phyloP scores from a whole-genome alignment of 1,140 invertebrate species.

The Notospermus geniculatus region DNA sequence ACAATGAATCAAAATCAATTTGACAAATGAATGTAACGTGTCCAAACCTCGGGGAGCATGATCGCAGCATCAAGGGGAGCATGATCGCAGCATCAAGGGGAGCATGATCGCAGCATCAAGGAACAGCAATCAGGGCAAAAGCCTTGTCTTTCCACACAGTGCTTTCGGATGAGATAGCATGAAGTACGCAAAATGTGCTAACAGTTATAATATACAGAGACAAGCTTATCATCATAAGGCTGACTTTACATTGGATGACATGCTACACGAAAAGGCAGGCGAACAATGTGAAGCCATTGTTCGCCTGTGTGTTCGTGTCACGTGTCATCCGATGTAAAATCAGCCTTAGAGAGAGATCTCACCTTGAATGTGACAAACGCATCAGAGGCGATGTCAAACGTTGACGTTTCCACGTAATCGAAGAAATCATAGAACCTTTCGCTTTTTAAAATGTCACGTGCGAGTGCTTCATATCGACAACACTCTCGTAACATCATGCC shows the following conservation, averaged over 20 bases:
- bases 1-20: slow-evolving; percentile 24
- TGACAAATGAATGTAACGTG: too few species aligned
- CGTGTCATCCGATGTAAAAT: too few species aligned
- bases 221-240: neutral
- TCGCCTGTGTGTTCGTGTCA: too few species aligned
- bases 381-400: slow-evolving; percentile 99
- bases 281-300: too few species aligned
- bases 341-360: slow-evolving; percentile 26
- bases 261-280: neutral
- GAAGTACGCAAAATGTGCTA: neutral
- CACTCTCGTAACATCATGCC: slow-evolving; percentile 99
- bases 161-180: neutral
- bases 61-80: too few species aligned
- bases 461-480: slow-evolving; percentile 93
- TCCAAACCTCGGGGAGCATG: too few species aligned
- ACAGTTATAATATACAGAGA: neutral
- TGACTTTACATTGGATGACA: too few species aligned
- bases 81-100: too few species aligned
- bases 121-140: too few species aligned
- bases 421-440: slow-evolving; percentile 99
- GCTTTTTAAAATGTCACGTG: slow-evolving; percentile 96
- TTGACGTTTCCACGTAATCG: slow-evolving; percentile 98
- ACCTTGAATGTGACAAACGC: slow-evolving; percentile 99
- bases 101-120: too few species aligned
- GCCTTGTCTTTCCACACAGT: too few species aligned